Conservation (phyloP, 2,888 invertebrate species). For the Melangyna quadrimaculata region DNA sequence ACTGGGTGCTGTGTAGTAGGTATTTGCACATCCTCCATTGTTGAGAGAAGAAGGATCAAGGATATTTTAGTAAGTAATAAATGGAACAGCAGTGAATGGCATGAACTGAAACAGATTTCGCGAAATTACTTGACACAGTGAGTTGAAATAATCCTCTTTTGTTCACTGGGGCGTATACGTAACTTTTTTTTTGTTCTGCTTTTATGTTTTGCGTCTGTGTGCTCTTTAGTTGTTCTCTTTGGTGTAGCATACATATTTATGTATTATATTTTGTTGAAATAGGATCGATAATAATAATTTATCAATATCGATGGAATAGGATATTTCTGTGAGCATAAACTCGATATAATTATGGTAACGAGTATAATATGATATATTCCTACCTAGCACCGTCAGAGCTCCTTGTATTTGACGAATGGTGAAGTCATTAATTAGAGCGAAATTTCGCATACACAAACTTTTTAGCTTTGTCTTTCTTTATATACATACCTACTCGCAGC, state of each 20-base stretch:
- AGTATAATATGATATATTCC: slow-evolving; percentile 38
- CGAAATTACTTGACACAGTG: slow-evolving; percentile 43
- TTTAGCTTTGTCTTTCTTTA: too few species aligned
- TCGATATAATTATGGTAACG: slow-evolving; percentile 39
- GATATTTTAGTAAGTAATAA: slow-evolving; percentile 28
- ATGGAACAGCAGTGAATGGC: slow-evolving; percentile 9
- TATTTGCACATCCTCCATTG: slow-evolving; percentile 6
- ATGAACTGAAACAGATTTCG: slow-evolving; percentile 20
- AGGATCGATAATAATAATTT: slow-evolving; percentile 26
- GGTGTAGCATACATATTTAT: neutral
- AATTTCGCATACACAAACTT: neutral
- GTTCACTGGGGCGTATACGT: slow-evolving; percentile 33
- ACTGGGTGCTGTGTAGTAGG: too few species aligned
- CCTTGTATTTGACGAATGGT: slow-evolving; percentile 42
- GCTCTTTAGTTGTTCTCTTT: neutral
- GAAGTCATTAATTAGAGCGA: slow-evolving; percentile 40
- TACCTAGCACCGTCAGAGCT: neutral
- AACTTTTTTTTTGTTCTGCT: slow-evolving; percentile 27
- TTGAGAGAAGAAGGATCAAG: slow-evolving; percentile 18
- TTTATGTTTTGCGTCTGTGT: neutral
- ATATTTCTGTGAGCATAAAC: slow-evolving; percentile 15
- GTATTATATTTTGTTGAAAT: neutral
- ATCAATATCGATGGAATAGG: slow-evolving; percentile 29
- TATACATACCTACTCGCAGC: too few species aligned
- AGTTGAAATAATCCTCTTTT: slow-evolving; percentile 36